A percentile compares a stretch with the other conserved stretches of the same genome.
phyloP scores from a whole-genome alignment of 1,140 invertebrate genomes.

The Cylas formicarius region DNA sequence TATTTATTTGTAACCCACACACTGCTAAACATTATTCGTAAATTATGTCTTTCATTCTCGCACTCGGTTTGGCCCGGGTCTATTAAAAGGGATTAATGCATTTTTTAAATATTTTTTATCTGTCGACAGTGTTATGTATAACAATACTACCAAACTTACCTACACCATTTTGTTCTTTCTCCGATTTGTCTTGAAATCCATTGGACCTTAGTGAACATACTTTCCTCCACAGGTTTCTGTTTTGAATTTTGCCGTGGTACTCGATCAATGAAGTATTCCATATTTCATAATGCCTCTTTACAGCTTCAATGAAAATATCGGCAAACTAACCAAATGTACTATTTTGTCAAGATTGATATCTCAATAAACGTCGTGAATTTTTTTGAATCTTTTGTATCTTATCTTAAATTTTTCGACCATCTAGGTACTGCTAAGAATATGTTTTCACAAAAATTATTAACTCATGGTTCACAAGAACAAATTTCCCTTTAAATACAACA shows the following conservation, averaged over 20 bases:
- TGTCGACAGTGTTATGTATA: constrained; percentile 2
- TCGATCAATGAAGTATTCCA: constrained; percentile 7
- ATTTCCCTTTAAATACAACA: too few species aligned
- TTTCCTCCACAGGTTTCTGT: constrained; percentile 7
- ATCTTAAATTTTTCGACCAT: too few species aligned
- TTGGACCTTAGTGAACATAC: constrained; percentile 7
- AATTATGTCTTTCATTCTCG: background rate
- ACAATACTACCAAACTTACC: constrained; percentile 4
- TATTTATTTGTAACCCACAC: constrained; percentile 6
- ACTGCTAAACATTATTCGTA: constrained; percentile 4
- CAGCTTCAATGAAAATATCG: constrained; percentile 5
- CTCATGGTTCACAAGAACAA: too few species aligned
- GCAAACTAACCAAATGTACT: constrained; percentile 1
- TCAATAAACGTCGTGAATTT: too few species aligned
- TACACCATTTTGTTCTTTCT: constrained; percentile 12
- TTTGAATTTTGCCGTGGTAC: constrained; percentile 9
- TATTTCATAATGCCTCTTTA: constrained; percentile 1
- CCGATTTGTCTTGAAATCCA: constrained; percentile 9
- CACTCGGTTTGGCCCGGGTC: constrained; percentile 4
- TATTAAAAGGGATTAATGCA: too few species aligned
- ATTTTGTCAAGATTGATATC: too few species aligned
- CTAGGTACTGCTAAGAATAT: too few species aligned
- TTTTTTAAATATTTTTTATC: too few species aligned
- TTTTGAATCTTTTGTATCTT: too few species aligned
- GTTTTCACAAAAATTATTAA: too few species aligned